These are phyloP conservation scores for Iguana delicatissima DNA, from an alignment of 2,797 vertebrate species.

Conservation along the genomic window DNA sequence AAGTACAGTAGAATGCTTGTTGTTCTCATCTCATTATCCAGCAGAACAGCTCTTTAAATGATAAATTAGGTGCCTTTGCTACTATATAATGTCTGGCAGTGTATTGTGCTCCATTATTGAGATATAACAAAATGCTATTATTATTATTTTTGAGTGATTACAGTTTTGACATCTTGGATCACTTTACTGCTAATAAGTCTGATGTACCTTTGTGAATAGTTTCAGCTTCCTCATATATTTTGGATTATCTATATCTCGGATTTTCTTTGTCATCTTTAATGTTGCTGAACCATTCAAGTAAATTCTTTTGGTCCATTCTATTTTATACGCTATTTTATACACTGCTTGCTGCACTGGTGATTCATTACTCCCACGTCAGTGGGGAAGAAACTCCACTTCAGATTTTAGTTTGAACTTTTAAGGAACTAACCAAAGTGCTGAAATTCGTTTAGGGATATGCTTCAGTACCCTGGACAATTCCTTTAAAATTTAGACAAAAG, in stretches of 20 bases:
- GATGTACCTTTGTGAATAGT: slow-evolving; percentile 46
- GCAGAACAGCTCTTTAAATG: slow-evolving; percentile 63
- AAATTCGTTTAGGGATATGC: no score
- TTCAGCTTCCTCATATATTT: slow-evolving; percentile 39
- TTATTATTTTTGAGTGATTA: slow-evolving; percentile 41
- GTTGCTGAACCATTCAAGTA: slow-evolving; percentile 41
- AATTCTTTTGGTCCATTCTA: slow-evolving; percentile 39
- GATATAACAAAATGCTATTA: slow-evolving; percentile 46
- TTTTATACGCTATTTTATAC: slow-evolving; percentile 34
- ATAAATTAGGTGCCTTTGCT: slow-evolving; percentile 61
- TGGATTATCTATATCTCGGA: slow-evolving; percentile 3
- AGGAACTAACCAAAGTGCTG: no score
- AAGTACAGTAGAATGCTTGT: slow-evolving; percentile 49
- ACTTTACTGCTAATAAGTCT: slow-evolving; percentile 43
- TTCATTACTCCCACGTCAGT: no score
- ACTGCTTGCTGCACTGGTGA: neutral
- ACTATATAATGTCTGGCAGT: slow-evolving; percentile 58
- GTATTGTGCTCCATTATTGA: slow-evolving; percentile 52
- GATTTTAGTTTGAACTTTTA: no score
- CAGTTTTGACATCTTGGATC: slow-evolving; percentile 46
- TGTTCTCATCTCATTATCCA: slow-evolving; percentile 52
- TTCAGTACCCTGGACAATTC: no score
- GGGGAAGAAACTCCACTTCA: no score
- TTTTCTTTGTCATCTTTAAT: slow-evolving; percentile 13
- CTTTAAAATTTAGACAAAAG: no score